Conservation (phyloP, 2,113 vertebrate genomes). For the Psittacus erithacus region DNA sequence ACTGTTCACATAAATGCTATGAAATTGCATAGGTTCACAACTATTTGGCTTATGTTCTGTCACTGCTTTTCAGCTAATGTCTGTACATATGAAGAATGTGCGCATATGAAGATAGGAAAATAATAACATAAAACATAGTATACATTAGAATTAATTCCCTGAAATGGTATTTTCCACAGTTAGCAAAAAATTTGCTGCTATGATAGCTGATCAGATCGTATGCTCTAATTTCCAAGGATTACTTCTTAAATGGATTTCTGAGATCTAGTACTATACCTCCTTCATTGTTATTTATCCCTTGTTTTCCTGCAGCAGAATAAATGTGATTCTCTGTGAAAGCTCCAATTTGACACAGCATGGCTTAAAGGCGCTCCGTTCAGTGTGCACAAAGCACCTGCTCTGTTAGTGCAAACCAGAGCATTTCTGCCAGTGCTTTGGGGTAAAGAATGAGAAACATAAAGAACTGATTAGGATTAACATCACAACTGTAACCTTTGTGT, state of each 20-base stretch:
- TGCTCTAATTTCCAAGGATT: slow-evolving; percentile 5
- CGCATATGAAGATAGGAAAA: background rate
- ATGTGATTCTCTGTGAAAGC: background rate
- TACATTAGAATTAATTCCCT: background rate
- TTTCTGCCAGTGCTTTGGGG: background rate
- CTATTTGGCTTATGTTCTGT: background rate
- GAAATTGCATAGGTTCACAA: background rate
- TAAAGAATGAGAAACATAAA: background rate
- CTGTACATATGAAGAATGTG: background rate
- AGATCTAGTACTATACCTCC: background rate
- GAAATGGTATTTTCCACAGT: background rate
- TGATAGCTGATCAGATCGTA: background rate
- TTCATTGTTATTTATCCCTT: background rate
- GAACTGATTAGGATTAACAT: background rate
- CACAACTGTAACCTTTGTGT: background rate
- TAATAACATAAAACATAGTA: background rate
- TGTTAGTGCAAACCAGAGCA: background rate
- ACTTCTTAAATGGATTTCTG: background rate
- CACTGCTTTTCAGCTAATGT: background rate
- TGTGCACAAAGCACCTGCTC: background rate
- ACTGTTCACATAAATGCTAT: background rate
- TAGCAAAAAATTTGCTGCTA: background rate
- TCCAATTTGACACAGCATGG: background rate
- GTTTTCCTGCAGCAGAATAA: background rate
- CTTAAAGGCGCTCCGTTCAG: background rate